Percentiles rank a stretch among this genome's conserved stretches.
These are phyloP conservation scores for Reticulitermes lucifugus DNA, from an alignment of 2,888 invertebrate species.

Conservation along the genomic window DNA sequence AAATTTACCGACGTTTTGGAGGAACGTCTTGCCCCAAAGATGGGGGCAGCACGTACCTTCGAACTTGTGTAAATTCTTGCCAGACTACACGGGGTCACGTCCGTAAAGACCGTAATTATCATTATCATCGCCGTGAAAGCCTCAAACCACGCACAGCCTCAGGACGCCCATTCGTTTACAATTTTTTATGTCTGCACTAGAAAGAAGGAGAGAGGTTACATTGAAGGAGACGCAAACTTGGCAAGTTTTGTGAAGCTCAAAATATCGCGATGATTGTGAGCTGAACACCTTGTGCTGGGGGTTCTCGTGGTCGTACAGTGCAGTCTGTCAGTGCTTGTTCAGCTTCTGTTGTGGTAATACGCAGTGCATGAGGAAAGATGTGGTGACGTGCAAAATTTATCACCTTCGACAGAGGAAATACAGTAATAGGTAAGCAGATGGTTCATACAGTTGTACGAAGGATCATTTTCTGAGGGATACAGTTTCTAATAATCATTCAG, in stretches of 20 bases:
- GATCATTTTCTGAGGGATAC: too few species aligned
- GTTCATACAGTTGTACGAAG: not conserved
- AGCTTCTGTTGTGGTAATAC: not conserved
- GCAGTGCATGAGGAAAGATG: not conserved
- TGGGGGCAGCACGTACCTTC: too few species aligned
- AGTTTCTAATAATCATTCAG: too few species aligned
- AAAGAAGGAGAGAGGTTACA: not conserved
- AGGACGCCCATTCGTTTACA: too few species aligned
- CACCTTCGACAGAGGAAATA: not conserved
- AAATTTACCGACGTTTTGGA: too few species aligned
- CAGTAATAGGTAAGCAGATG: not conserved
- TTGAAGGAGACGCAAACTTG: conserved; percentile 12
- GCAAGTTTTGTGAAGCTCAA: conserved; percentile 24
- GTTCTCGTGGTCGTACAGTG: not conserved
- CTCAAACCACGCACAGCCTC: too few species aligned
- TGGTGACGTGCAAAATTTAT: not conserved
- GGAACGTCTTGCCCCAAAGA: too few species aligned
- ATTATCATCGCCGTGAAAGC: too few species aligned
- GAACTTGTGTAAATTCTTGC: too few species aligned
- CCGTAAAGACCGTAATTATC: too few species aligned
- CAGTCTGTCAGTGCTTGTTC: not conserved
- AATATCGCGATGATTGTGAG: conserved; percentile 36
- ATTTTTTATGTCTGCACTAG: not conserved
- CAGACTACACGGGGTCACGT: too few species aligned
- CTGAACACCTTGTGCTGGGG: not conserved